Conservation (phyloP, 2,888 invertebrate species). For the Xanthostigma xanthostigma region DNA sequence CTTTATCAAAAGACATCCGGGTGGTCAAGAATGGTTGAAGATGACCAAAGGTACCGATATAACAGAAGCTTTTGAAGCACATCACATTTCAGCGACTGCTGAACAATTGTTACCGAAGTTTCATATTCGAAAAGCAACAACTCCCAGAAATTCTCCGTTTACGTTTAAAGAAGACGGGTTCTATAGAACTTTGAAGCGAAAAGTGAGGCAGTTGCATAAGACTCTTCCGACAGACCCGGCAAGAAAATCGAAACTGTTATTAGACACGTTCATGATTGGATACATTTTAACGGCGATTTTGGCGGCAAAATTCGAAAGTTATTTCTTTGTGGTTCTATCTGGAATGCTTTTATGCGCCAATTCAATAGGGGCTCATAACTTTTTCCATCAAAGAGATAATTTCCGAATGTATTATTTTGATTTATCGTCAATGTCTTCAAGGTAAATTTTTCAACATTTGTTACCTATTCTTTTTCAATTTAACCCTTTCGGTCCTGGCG, state of each 20-base stretch:
- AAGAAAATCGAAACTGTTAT: constrained; percentile 25
- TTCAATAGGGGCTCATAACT: constrained; percentile 55
- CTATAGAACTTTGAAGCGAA: constrained; percentile 50
- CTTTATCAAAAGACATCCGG: constrained; percentile 72
- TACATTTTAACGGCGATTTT: constrained; percentile 14
- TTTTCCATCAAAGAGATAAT: constrained; percentile 58
- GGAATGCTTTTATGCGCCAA: constrained; percentile 43
- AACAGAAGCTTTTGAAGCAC: constrained; percentile 63
- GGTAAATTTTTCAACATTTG: constrained; percentile 25
- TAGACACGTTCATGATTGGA: constrained; percentile 24
- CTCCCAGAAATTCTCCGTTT: constrained; percentile 51
- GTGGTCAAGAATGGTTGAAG: constrained; percentile 62
- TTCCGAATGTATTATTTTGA: constrained; percentile 69
- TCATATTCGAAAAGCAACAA: constrained; percentile 44
- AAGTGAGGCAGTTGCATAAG: constrained; percentile 38
- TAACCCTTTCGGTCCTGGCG: no score
- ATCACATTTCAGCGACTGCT: constrained; percentile 46
- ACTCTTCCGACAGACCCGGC: constrained; percentile 30
- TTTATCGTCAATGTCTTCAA: constrained; percentile 46
- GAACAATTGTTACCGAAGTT: constrained; percentile 47
- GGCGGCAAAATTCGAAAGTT: constrained; percentile 23
- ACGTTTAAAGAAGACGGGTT: constrained; percentile 62
- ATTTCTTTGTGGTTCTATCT: constrained; percentile 32
- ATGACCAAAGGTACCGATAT: constrained; percentile 64
- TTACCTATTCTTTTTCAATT: no score